These are phyloP conservation scores for Nylanderia fulva DNA, from an alignment of 1,140 invertebrate genomes.

Conservation along the genomic window DNA sequence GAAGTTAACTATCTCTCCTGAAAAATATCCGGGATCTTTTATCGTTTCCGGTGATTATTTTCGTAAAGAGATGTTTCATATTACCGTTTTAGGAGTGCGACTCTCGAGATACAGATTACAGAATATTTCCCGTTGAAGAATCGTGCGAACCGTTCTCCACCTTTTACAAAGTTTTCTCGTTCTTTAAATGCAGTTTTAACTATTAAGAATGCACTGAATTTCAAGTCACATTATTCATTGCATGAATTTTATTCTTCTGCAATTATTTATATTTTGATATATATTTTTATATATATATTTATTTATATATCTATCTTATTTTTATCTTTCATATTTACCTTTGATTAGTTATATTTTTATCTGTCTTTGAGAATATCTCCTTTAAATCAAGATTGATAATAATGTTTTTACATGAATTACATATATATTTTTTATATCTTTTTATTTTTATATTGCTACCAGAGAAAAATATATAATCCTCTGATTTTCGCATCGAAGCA, in stretches of 20 bases:
- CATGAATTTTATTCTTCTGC: not conserved
- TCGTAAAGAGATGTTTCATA: constrained; percentile 18
- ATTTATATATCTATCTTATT: not conserved
- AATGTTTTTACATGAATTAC: not conserved
- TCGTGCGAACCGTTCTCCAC: constrained; percentile 28
- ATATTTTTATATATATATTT: not conserved
- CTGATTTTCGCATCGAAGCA: not conserved
- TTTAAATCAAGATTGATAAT: not conserved
- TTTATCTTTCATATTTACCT: not conserved
- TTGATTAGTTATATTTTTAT: not conserved
- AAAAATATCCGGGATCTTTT: constrained; percentile 48
- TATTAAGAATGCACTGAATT: not conserved
- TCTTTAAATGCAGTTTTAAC: not conserved
- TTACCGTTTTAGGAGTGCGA: constrained; percentile 44
- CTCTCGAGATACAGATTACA: constrained; percentile 23
- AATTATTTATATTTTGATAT: not conserved
- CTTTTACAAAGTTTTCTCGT: constrained; percentile 15
- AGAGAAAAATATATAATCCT: not conserved
- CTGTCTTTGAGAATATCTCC: not conserved
- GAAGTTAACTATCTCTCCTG: constrained; percentile 43
- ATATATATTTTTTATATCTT: not conserved
- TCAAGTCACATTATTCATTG: not conserved
- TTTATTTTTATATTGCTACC: not conserved
- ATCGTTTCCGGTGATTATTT: constrained; percentile 40
- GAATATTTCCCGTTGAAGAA: constrained; percentile 24